Conservation (phyloP, 2,888 invertebrate genomes). For the Melieria picta region DNA sequence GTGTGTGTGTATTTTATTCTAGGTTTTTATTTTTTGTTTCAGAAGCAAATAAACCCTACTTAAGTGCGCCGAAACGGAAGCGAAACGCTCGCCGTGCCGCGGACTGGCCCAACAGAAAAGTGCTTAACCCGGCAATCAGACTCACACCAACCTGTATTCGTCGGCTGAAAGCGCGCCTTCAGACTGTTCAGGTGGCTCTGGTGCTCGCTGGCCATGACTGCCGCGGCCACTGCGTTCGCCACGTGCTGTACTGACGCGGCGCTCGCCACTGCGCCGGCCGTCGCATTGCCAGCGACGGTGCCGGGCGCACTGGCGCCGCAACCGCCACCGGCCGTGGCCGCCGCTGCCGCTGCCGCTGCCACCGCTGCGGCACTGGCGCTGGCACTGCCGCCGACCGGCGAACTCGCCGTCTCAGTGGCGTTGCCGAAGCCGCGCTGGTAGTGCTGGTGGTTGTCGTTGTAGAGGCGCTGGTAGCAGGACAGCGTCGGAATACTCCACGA, state of each 20-base stretch:
- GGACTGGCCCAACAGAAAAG: slow-evolving; percentile 28
- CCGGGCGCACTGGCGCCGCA: slow-evolving; percentile 19
- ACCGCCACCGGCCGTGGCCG: neutral
- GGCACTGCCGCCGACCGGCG: slow-evolving; percentile 41
- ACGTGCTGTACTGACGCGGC: slow-evolving; percentile 55
- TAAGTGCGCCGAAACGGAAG: slow-evolving; percentile 30
- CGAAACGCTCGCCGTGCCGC: slow-evolving; percentile 11
- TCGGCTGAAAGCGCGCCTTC: slow-evolving; percentile 55
- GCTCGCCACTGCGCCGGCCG: slow-evolving; percentile 32
- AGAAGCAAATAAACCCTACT: slow-evolving; percentile 42
- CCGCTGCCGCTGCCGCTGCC: slow-evolving; percentile 1
- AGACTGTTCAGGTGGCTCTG: slow-evolving; percentile 56
- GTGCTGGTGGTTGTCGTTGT: slow-evolving; percentile 59
- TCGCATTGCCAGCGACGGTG: slow-evolving; percentile 28
- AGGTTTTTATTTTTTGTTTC: neutral
- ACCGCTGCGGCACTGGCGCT: slow-evolving; percentile 37
- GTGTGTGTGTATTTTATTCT: too few relatives aligned
- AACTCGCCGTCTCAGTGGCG: slow-evolving; percentile 36
- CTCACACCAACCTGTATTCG: slow-evolving; percentile 54
- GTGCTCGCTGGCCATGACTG: slow-evolving; percentile 56
- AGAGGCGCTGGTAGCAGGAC: slow-evolving; percentile 62
- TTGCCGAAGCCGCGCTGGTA: slow-evolving; percentile 60
- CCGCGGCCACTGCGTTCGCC: slow-evolving; percentile 59
- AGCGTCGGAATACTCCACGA: slow-evolving; percentile 64
- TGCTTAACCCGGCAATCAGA: neutral